Conservation (phyloP, 2,888 invertebrate genomes). For the Agrochola lota region DNA sequence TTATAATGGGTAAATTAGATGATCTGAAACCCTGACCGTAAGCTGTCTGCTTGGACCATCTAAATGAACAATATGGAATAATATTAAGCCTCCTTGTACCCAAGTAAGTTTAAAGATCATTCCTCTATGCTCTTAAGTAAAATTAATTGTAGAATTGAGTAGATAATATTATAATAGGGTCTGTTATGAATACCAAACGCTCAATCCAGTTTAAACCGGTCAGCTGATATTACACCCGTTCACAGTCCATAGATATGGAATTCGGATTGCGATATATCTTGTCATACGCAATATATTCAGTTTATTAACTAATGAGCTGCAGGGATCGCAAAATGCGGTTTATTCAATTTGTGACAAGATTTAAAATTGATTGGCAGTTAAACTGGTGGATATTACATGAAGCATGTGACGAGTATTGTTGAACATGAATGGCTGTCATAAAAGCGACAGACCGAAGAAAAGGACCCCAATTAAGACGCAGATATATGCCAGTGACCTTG, state of each 20-base stretch:
- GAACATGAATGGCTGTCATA: background rate
- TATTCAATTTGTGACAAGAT: background rate
- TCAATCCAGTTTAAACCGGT: conserved; percentile 55
- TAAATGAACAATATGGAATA: no score
- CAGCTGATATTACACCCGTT: conserved; percentile 40
- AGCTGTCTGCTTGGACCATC: no score
- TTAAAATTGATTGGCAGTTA: conserved; percentile 23
- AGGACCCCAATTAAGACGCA: no score
- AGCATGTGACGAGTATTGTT: background rate
- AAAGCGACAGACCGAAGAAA: background rate
- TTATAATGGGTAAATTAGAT: no score
- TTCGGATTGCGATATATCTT: conserved; percentile 61
- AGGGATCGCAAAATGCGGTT: conserved; percentile 5
- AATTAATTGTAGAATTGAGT: conserved; percentile 7
- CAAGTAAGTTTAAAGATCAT: conserved; percentile 6
- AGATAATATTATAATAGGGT: conserved; percentile 44
- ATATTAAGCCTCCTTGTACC: background rate
- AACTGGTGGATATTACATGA: background rate
- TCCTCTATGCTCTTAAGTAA: background rate
- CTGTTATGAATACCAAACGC: conserved; percentile 41
- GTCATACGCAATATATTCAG: conserved; percentile 30
- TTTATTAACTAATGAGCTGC: conserved; percentile 19
- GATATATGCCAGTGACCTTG: no score
- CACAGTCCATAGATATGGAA: conserved; percentile 64
- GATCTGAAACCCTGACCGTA: no score